Base-by-base conservation (phyloP, 2,888 invertebrate genomes). In the Macaria notata region DNA sequence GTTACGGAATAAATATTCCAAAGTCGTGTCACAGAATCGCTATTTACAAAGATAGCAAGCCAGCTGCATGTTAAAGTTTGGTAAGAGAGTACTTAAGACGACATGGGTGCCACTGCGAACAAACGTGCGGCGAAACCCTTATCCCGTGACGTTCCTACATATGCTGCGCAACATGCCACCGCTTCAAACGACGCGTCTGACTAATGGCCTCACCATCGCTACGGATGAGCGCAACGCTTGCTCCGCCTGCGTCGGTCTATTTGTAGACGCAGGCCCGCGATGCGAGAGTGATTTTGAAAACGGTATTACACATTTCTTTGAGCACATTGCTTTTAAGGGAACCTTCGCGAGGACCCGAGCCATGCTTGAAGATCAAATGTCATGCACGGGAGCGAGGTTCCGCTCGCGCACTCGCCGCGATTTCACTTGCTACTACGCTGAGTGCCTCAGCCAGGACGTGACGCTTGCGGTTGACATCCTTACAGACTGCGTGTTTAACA, bases 321-420 rank as follows among this genome's bases (percentile, higher is more conserved):
- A 89, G 56, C 89, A 90, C 56, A 68, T 90, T n/a, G 82, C 77
- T 1, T 88, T 82, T 62, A 84, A 82, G 66, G 73, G 76, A 7
- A 99, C 98, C 5, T 92, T 93, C 7, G 95, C 95, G 73, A 93
- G 98, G 56, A 94, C 95, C 1, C 98, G 97, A 86, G 94, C 94
- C 29, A 94, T 95, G 64, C 88, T 99, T 46, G 97, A 98, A 83
- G 88, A 97, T 45, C 97, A 98, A 88, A 98, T 99, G 66, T 97
- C 98, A 79, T 96, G 96, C 75, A 95, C 98, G 91, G 99, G 99
- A 9, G 98, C 98, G 3, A 98, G 98, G 76, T 92, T 99, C 70
- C 98, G 98, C 85, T 98, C 98, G 4, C 98, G 97, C 84, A 99
- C 99, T 3, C 97, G 97, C 45, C 93, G 99, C 55, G 99, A 99